A percentile compares a stretch with the other conserved stretches of the same genome.
phyloP scores from a whole-genome alignment of 2,797 vertebrate species.

The Monodelphis domestica region DNA sequence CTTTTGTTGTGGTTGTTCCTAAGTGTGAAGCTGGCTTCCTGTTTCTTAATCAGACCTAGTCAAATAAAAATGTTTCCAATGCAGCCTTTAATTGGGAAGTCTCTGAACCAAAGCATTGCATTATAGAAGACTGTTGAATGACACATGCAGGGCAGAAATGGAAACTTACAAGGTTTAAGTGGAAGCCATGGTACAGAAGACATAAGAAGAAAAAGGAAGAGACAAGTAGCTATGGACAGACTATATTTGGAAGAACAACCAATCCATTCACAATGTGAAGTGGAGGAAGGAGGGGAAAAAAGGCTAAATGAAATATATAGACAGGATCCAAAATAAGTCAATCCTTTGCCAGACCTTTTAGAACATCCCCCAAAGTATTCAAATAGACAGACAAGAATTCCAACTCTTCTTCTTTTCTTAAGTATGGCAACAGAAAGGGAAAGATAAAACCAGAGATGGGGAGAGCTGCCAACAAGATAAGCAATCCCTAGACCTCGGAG shows the following conservation, averaged over 20 bases:
- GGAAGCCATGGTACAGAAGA: background rate
- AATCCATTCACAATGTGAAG: background rate
- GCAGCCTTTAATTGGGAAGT: background rate
- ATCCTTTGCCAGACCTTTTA: conserved; percentile 15
- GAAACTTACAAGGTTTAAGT: background rate
- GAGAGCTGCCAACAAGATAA: conserved; percentile 1
- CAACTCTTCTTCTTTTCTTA: background rate
- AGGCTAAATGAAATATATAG: background rate
- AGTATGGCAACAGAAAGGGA: background rate
- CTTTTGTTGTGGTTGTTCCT: background rate
- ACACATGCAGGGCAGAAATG: background rate
- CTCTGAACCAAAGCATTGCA: background rate
- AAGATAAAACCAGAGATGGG: background rate
- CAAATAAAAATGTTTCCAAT: background rate
- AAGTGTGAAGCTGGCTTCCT: background rate
- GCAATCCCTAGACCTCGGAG: background rate
- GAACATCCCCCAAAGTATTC: background rate
- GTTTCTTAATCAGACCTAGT: background rate
- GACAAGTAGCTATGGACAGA: background rate
- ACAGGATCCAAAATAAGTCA: too few species aligned
- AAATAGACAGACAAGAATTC: background rate
- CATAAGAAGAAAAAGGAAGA: background rate
- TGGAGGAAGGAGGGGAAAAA: background rate
- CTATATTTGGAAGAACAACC: background rate
- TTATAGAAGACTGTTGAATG: background rate